Conservation (phyloP, 2,888 invertebrate species). For the Cheilosia scutellata region DNA sequence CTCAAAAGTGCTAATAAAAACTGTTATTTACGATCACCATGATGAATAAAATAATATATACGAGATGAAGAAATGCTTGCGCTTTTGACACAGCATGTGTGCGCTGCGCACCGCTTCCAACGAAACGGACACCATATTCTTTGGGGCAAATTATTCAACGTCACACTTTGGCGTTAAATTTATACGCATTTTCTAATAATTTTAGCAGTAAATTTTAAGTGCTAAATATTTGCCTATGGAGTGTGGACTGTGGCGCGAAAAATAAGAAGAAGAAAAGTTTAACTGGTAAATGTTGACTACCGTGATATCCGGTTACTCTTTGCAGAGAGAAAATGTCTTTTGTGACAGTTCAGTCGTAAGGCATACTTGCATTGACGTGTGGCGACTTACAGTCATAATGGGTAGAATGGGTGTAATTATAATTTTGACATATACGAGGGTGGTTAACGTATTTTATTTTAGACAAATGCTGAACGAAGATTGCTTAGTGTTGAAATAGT, state of each 20-base stretch:
- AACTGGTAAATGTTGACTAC: not conserved
- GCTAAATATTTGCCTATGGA: slow-evolving; percentile 32
- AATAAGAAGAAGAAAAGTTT: not conserved
- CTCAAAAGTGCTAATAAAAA: slow-evolving; percentile 19
- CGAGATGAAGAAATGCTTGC: slow-evolving; percentile 21
- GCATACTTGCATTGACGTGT: not conserved
- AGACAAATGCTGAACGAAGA: too few species aligned
- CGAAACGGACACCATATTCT: not conserved
- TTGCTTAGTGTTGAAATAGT: too few species aligned
- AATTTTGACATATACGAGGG: too few species aligned
- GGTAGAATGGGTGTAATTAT: not conserved
- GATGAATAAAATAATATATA: slow-evolving; percentile 24
- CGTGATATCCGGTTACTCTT: slow-evolving; percentile 5
- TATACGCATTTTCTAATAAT: slow-evolving; percentile 50
- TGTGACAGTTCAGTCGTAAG: too few species aligned
- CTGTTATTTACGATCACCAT: slow-evolving; percentile 25
- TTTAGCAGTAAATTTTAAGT: slow-evolving; percentile 46
- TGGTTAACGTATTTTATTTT: too few species aligned
- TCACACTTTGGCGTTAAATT: slow-evolving; percentile 48
- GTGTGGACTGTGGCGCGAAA: not conserved
- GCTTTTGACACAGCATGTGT: not conserved
- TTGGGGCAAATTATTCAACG: slow-evolving; percentile 36
- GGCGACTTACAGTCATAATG: not conserved
- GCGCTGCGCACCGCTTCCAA: not conserved
- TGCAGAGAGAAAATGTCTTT: too few species aligned